A percentile compares a stretch with the other conserved stretches of the same genome.
Evolutionary conservation across 2,888 invertebrate species (phyloP).

Genomic region (Pelosia muscerda): DNA sequence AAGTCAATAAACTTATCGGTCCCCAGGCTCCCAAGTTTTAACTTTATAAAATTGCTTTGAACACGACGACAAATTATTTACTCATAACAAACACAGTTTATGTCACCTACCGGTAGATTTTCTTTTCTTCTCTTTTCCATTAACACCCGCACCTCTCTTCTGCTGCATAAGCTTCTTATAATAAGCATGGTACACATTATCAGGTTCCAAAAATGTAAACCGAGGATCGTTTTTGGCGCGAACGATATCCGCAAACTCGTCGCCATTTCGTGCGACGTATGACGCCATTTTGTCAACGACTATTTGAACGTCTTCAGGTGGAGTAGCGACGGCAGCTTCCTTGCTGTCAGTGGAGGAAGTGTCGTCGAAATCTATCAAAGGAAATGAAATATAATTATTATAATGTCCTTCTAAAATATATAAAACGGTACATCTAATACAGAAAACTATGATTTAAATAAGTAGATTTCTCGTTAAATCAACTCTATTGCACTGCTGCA

Average conservation of each 20-base stretch:
- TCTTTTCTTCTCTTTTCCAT: slow-evolving; percentile 59
- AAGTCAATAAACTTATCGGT: too few species aligned
- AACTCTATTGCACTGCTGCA: too few species aligned
- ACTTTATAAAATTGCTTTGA: too few species aligned
- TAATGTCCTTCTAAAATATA: too few species aligned
- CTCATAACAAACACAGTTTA: neutral
- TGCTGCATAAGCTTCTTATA: slow-evolving; percentile 88
- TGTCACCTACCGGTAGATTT: slow-evolving; percentile 40
- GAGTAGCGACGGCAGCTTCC: slow-evolving; percentile 84
- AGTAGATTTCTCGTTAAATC: too few species aligned
- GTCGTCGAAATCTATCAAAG: slow-evolving; percentile 71
- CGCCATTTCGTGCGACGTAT: slow-evolving; percentile 98
- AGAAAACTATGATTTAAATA: too few species aligned
- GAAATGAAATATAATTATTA: too few species aligned
- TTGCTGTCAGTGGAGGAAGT: slow-evolving; percentile 69
- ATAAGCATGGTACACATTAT: slow-evolving; percentile 92
- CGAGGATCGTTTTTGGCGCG: slow-evolving; percentile 94
- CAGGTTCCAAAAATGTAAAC: slow-evolving; percentile 94
- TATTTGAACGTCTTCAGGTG: slow-evolving; percentile 93
- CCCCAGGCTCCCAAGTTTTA: too few species aligned
- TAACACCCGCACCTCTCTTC: slow-evolving; percentile 63
- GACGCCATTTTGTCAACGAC: slow-evolving; percentile 99
- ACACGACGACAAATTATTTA: too few species aligned
- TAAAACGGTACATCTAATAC: too few species aligned
- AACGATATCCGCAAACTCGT: slow-evolving; percentile 96